These are phyloP conservation scores for Ceramica pisi DNA, from an alignment of 2,888 invertebrate genomes.

Conservation along the genomic window DNA sequence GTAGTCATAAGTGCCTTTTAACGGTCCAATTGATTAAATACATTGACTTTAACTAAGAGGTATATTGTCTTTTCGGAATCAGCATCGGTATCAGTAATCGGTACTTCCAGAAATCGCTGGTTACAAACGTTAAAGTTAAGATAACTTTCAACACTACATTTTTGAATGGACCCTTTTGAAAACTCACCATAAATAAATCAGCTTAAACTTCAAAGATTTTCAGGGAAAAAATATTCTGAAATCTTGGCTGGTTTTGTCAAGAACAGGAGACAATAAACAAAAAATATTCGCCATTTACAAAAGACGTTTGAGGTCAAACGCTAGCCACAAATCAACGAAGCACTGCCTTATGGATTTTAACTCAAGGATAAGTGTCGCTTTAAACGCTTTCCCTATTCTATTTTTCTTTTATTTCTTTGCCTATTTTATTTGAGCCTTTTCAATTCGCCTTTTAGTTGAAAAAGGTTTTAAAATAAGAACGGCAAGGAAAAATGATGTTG, in stretches of 20 bases:
- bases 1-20: too few relatives aligned
- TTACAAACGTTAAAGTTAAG: too few relatives aligned
- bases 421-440: conserved; percentile 10
- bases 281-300: conserved; percentile 38
- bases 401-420: conserved; percentile 12
- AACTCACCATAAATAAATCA: background rate
- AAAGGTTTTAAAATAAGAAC: background rate
- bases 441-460: background rate
- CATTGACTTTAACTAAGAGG: too few relatives aligned
- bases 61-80: too few relatives aligned
- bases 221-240: conserved; percentile 4
- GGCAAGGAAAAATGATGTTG: background rate
- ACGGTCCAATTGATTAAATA: too few relatives aligned
- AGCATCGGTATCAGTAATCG: too few relatives aligned
- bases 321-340: conserved; percentile 42
- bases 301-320: conserved; percentile 28
- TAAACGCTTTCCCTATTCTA: conserved; percentile 26
- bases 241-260: conserved; percentile 18
- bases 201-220: background rate
- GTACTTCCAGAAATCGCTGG: too few relatives aligned
- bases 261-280: conserved; percentile 40
- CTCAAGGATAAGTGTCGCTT: conserved; percentile 36
- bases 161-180: too few relatives aligned
- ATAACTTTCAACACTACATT: too few relatives aligned
- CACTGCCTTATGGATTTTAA: conserved; percentile 32